Conservation (phyloP, 2,113 vertebrate genomes). For the Plotosus lineatus region DNA sequence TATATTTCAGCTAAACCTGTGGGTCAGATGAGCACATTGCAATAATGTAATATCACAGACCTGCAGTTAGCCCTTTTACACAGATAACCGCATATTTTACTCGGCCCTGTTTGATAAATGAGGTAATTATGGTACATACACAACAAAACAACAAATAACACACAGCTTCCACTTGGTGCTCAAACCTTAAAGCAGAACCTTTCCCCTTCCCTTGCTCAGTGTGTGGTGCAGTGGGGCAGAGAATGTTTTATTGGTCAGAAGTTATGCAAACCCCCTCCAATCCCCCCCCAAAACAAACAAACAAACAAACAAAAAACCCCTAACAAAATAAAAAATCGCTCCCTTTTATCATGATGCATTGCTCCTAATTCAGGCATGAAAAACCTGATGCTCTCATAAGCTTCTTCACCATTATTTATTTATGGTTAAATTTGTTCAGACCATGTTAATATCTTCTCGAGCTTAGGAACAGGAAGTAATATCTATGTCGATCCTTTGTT, state of each 20-base stretch:
- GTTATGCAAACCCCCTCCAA: too few species aligned
- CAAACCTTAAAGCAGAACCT: conserved; percentile 14
- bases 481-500: conserved; percentile 58
- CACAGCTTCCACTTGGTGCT: background rate
- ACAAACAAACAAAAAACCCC: background rate
- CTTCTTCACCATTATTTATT: conserved; percentile 70
- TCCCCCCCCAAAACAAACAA: background rate
- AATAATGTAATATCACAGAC: conserved; percentile 16
- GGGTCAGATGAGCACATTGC: conserved; percentile 5
- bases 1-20: background rate
- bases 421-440: conserved; percentile 66
- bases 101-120: conserved; percentile 34
- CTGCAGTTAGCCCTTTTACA: conserved; percentile 1
- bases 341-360: conserved; percentile 68
- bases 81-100: conserved; percentile 24
- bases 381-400: conserved; percentile 67
- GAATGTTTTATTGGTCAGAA: conserved; percentile 52
- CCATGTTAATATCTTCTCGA: conserved; percentile 62
- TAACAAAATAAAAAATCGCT: conserved; percentile 50
- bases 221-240: conserved; percentile 16
- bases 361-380: conserved; percentile 60
- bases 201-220: conserved; percentile 21
- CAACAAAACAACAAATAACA: conserved; percentile 16
- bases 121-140: conserved; percentile 28
- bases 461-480: conserved; percentile 62